These are phyloP conservation scores for Solenopsis invicta DNA, from an alignment of 1,140 invertebrate genomes.

Conservation along the genomic window DNA sequence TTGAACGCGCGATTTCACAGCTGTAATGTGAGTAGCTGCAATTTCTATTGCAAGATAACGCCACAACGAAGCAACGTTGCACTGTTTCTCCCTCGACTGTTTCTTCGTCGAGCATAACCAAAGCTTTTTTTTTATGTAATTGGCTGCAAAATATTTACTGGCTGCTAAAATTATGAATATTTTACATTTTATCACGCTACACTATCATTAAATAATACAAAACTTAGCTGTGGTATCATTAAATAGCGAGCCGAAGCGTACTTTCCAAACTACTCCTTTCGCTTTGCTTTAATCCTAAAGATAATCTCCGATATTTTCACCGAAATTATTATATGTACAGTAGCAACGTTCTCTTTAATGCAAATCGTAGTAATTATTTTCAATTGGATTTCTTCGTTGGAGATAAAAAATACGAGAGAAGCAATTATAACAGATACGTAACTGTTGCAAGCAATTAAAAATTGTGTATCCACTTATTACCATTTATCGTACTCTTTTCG, in stretches of 20 bases:
- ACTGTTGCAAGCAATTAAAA: neutral
- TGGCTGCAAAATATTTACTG: constrained; percentile 3
- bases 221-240: neutral
- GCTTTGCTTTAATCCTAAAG: neutral
- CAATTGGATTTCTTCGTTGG: neutral
- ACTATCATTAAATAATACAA: neutral
- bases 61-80: constrained; percentile 30
- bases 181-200: neutral
- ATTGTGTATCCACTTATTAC: neutral
- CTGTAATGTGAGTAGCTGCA: constrained; percentile 44
- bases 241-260: neutral
- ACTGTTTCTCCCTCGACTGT: neutral
- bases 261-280: neutral
- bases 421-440: neutral
- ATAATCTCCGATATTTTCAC: neutral
- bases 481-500: neutral
- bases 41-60: constrained; percentile 45
- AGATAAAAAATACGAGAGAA: neutral
- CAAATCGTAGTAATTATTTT: neutral
- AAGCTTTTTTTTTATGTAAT: constrained; percentile 18
- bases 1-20: constrained; percentile 46
- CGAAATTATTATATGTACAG: neutral
- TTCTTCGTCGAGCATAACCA: neutral
- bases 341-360: neutral
- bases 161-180: neutral